Conservation (phyloP, 2,113 vertebrate genomes). For the Vicugna pacos region DNA sequence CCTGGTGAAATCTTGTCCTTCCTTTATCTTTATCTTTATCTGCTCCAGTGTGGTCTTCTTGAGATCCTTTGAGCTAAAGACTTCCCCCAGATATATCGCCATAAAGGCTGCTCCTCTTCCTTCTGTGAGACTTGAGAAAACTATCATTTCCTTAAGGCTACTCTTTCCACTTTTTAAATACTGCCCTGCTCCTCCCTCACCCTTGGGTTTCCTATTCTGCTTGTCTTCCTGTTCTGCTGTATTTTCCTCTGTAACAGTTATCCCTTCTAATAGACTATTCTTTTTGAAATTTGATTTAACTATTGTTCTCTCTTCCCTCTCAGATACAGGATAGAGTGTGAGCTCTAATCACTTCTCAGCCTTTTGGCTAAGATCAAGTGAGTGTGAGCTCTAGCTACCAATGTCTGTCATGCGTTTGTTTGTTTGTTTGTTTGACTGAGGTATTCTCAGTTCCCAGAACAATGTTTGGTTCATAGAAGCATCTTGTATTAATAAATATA, state of each 20-base stretch:
- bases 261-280: not conserved
- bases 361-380: too few species aligned
- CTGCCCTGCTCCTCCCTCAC: not conserved
- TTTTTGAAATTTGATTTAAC: not conserved
- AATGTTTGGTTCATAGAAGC: not conserved
- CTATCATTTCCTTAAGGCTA: not conserved
- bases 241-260: not conserved
- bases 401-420: not conserved
- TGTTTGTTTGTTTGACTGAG: not conserved
- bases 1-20: not conserved
- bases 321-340: not conserved
- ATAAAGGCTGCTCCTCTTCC: not conserved
- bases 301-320: not conserved
- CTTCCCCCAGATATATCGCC: not conserved
- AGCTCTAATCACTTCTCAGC: not conserved
- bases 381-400: not conserved
- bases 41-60: accelerated
- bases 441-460: not conserved
- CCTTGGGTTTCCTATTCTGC: not conserved
- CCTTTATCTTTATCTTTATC: not conserved
- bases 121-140: not conserved
- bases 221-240: not conserved
- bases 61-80: not conserved
- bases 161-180: not conserved
- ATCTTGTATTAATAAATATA: not conserved